Base-by-base conservation (phyloP, 2,797 vertebrate genomes). In the Cirrhinus molitorella region DNA sequence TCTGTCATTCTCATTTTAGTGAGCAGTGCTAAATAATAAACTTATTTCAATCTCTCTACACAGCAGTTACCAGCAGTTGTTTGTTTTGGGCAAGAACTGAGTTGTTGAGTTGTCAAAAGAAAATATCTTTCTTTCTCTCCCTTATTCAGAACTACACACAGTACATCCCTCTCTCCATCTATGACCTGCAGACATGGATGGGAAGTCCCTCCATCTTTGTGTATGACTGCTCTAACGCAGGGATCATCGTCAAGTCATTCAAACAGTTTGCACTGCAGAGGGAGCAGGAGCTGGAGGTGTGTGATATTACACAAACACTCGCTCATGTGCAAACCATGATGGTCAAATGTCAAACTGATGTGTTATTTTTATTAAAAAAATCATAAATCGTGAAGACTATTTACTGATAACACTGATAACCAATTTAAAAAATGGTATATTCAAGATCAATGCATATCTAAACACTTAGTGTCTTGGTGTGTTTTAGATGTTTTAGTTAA, bases 101-200 rank as follows among this genome's bases (percentile, higher is more conserved):
- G 19, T 53, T 17, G 49, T 17, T 53, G 49, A n/a, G n/a, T n/a
- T 51, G 16, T 51, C 2, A 10, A 53, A 53, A 53, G 21, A 25
- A 0, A 14, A 25, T 25, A 13, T 59, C 17, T 51, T 28, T 81
- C 49, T 57, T 25, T 53, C 23, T 37, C 23, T 80, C 49, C 79
- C 70, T 61, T 13, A 71, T 89, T 3, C 83, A 99, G 98, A 99
- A 99, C 94, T 99, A 99, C 87, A 99, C 98, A 3, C 98, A 99
- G 94, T 99, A 99, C 92, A 99, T 99, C 94, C 98, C 98, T 0
- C 95, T 99, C 75, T 99, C 98, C 83, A 96, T 99, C 68, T 99
- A 99, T 0, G 98, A 99, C 95, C 95, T 99, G 89, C 98, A 99
- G 93, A 99, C 98, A 0, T 99, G 98, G 98, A 99, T 99, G 98